phyloP scores from a whole-genome alignment of 2,888 invertebrate species.

The Epinotia nisella region DNA sequence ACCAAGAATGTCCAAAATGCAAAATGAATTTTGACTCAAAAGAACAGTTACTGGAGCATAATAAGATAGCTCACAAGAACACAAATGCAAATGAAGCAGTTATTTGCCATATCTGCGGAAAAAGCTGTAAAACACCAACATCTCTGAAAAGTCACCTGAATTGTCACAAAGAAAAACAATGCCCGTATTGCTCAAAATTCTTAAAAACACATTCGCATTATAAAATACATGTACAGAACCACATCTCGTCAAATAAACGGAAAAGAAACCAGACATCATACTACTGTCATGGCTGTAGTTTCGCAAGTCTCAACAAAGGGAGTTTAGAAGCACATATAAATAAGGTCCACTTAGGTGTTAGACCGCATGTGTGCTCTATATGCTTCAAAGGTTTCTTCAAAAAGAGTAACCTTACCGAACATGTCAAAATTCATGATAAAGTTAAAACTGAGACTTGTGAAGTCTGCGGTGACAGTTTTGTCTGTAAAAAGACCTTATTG shows the following conservation, averaged over 20 bases:
- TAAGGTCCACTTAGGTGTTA: conserved; percentile 59
- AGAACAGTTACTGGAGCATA: conserved; percentile 48
- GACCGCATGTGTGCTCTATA: conserved; percentile 60
- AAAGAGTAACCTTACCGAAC: conserved; percentile 64
- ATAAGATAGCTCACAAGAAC: conserved; percentile 46
- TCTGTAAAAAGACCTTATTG: conserved; percentile 59
- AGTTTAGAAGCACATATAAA: conserved; percentile 66
- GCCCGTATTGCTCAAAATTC: conserved; percentile 59
- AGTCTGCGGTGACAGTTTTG: conserved; percentile 64
- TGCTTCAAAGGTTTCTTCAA: conserved; percentile 67
- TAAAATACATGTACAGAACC: conserved; percentile 56
- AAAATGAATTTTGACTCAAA: conserved; percentile 51
- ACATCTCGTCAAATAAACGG: conserved; percentile 49
- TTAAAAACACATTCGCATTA: conserved; percentile 60
- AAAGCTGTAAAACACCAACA: conserved; percentile 51
- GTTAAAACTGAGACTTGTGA: conserved; percentile 62
- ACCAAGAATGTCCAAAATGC: conserved; percentile 45
- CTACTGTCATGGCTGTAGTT: conserved; percentile 59
- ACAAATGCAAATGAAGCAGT: conserved; percentile 49
- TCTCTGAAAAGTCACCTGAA: conserved; percentile 55
- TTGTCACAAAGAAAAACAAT: conserved; percentile 56
- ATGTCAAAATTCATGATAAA: conserved; percentile 57
- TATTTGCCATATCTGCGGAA: conserved; percentile 59
- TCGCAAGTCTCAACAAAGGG: conserved; percentile 57
- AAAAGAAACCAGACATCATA: conserved; percentile 50